Evolutionary conservation across 2,888 invertebrate species (phyloP).

Genomic region (Yponomeuta evonymella): DNA sequence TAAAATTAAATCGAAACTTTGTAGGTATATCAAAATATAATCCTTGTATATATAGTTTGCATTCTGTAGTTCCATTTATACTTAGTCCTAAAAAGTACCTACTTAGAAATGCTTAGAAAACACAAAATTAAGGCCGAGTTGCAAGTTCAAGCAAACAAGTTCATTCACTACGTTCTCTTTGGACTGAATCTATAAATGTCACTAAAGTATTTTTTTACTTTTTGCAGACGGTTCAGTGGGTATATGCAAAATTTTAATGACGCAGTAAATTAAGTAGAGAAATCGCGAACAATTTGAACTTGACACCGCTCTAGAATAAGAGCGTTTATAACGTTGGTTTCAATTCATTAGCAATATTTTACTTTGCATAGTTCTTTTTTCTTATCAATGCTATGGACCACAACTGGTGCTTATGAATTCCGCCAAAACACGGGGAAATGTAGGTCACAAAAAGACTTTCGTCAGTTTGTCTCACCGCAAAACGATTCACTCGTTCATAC

Average conservation of each 20-base stretch:
- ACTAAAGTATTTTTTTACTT: background rate
- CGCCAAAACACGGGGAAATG: background rate
- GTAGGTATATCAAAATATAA: too few species aligned
- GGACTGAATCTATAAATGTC: slow-evolving; percentile 5
- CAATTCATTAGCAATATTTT: too few species aligned
- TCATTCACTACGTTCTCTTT: background rate
- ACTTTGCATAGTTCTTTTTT: too few species aligned
- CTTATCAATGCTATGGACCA: too few species aligned
- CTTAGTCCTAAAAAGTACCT: background rate
- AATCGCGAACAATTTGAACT: background rate
- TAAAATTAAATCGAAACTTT: too few species aligned
- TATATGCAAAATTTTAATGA: background rate
- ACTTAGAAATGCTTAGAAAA: background rate
- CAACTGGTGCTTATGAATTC: background rate
- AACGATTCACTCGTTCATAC: background rate
- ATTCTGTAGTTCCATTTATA: background rate
- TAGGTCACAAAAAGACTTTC: background rate
- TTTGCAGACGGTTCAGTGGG: background rate
- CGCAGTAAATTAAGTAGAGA: background rate
- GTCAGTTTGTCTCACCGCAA: background rate
- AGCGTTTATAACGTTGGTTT: too few species aligned
- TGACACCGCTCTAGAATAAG: background rate
- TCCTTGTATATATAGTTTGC: too few species aligned
- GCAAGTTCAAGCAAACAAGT: background rate
- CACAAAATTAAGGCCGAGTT: background rate